Evolutionary conservation across 2,797 vertebrate species (phyloP).

Genomic region (Pseudomugil tenellus): DNA sequence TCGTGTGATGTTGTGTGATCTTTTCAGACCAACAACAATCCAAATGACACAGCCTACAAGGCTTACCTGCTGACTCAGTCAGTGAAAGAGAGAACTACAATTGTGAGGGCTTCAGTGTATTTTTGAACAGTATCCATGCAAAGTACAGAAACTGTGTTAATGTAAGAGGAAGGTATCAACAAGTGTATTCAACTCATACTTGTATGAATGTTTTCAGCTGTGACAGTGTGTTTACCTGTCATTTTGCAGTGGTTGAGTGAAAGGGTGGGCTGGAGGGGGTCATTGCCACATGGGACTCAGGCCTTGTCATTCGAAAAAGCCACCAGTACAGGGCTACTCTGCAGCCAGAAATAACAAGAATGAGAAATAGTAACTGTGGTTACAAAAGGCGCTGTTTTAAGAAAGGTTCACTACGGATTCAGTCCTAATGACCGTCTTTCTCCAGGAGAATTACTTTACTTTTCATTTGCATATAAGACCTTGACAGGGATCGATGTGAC

Average conservation of each 20-base stretch:
- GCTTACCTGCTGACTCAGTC: constrained; percentile 17
- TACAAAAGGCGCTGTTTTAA: too few relatives aligned
- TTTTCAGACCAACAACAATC: constrained; percentile 8
- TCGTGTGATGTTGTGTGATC: constrained; percentile 18
- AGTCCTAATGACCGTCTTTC: too few relatives aligned
- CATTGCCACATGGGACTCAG: not conserved
- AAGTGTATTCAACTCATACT: not conserved
- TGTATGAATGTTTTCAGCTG: not conserved
- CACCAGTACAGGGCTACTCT: not conserved
- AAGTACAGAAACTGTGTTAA: constrained; percentile 10
- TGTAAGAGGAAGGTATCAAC: not conserved
- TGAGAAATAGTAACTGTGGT: not conserved
- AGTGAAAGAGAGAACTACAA: not conserved
- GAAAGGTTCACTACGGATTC: too few relatives aligned
- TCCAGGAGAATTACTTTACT: too few relatives aligned
- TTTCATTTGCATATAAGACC: too few relatives aligned
- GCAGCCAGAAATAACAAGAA: not conserved
- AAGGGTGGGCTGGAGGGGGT: not conserved
- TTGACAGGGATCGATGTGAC: too few relatives aligned
- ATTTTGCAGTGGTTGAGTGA: not conserved
- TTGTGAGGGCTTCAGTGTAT: constrained; percentile 2
- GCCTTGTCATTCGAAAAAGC: not conserved
- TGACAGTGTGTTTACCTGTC: not conserved
- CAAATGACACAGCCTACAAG: constrained; percentile 8
- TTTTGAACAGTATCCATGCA: constrained; percentile 18